phyloP scores from a whole-genome alignment of 2,113 vertebrate species.

The Turnix velox region DNA sequence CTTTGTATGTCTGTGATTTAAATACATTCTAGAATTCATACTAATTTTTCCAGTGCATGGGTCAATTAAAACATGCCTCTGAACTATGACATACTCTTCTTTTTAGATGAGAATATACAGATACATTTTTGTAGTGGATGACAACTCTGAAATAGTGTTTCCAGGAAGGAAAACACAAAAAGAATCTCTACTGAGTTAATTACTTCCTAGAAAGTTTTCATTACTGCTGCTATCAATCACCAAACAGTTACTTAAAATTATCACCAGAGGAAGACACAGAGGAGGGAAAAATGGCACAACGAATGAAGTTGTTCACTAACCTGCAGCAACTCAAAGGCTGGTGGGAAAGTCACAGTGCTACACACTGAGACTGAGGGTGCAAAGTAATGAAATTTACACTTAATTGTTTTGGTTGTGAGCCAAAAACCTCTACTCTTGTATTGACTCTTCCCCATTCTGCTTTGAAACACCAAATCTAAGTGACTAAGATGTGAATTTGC shows the following conservation, averaged over 20 bases:
- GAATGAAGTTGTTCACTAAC: not conserved
- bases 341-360: not conserved
- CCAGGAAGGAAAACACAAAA: not conserved
- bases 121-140: too few species aligned
- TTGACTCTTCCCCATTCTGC: not conserved
- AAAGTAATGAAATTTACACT: not conserved
- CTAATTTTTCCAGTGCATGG: not conserved
- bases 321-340: not conserved
- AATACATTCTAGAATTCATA: not conserved
- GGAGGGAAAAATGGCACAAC: not conserved
- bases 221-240: not conserved
- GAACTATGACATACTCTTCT: not conserved
- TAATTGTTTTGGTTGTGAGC: not conserved
- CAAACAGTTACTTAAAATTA: not conserved
- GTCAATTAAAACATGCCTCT: not conserved
- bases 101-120: too few species aligned
- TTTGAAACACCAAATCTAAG: not conserved
- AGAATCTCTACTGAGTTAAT: not conserved
- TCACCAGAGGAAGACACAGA: not conserved
- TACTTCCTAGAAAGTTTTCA: not conserved
- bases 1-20: not conserved
- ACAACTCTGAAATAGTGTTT: not conserved
- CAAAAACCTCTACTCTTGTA: not conserved
- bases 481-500: not conserved
- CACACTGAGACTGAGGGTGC: not conserved